Percentiles rank a stretch among this genome's conserved stretches.
phyloP scores from a whole-genome alignment of 2,797 vertebrate genomes.

The Eulemur rubriventer region DNA sequence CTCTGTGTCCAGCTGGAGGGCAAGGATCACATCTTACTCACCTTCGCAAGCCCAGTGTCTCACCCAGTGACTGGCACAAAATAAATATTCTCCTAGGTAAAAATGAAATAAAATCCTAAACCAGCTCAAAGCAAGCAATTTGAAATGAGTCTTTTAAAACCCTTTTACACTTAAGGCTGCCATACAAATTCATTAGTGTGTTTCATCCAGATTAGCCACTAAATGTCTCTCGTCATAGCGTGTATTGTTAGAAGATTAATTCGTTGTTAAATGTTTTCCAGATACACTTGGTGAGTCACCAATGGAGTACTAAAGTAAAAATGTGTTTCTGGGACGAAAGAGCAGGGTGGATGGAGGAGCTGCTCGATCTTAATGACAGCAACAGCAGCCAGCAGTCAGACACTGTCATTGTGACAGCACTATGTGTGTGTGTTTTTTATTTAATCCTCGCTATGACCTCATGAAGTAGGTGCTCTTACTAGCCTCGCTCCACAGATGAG shows the following conservation, averaged over 20 bases:
- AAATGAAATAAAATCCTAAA: not conserved
- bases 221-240: not conserved
- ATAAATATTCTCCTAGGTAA: not conserved
- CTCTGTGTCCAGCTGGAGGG: not conserved
- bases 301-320: not conserved
- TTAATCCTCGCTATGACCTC: not conserved
- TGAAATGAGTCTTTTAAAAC: not conserved
- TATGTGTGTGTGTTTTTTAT: not conserved
- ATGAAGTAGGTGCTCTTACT: not conserved
- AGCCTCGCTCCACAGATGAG: not conserved
- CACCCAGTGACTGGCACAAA: not conserved
- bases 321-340: not conserved
- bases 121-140: not conserved
- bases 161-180: not conserved
- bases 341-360: accelerated
- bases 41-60: not conserved
- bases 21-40: not conserved
- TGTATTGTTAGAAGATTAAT: slow-evolving; percentile 9
- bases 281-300: not conserved
- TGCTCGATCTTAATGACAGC: not conserved
- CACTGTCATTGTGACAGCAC: not conserved
- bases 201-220: not conserved
- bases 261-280: slow-evolving; percentile 3
- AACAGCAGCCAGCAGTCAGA: not conserved
- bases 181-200: not conserved